A percentile compares a stretch with the other conserved stretches of the same genome.
Conservation (phyloP, 2,113 vertebrate genomes). For the Dunckerocampus dactyliophorus region DNA sequence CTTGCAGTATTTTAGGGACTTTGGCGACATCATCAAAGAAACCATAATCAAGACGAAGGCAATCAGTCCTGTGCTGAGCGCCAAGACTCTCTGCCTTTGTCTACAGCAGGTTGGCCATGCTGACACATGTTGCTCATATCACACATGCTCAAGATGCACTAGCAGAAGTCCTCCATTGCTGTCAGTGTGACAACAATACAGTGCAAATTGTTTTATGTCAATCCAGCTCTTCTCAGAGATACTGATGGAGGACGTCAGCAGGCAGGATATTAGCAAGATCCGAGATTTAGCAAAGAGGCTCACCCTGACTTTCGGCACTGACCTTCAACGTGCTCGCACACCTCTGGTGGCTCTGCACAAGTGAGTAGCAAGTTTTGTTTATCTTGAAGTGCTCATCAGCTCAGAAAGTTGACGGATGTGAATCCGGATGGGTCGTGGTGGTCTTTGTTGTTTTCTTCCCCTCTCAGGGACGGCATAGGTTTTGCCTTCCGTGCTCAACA, state of each 20-base stretch:
- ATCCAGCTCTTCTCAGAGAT: slow-evolving; percentile 59
- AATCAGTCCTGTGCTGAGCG: slow-evolving; percentile 77
- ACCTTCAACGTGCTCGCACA: slow-evolving; percentile 74
- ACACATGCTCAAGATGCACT: not conserved
- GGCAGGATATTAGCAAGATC: slow-evolving; percentile 73
- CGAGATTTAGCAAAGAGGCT: slow-evolving; percentile 80
- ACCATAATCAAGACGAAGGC: slow-evolving; percentile 75
- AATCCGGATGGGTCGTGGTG: not conserved
- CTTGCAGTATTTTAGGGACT: slow-evolving; percentile 79
- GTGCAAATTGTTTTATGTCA: slow-evolving; percentile 14
- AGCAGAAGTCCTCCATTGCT: too few relatives aligned
- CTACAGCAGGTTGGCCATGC: slow-evolving; percentile 79
- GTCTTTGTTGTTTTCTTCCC: slow-evolving; percentile 37
- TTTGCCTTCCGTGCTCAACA: slow-evolving; percentile 72
- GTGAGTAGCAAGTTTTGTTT: slow-evolving; percentile 25
- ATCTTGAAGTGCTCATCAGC: not conserved
- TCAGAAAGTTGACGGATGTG: not conserved
- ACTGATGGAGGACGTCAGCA: slow-evolving; percentile 44
- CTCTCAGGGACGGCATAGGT: slow-evolving; percentile 77
- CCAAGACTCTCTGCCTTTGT: slow-evolving; percentile 78
- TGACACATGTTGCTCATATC: not conserved
- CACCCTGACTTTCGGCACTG: slow-evolving; percentile 81
- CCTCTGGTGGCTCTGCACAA: slow-evolving; percentile 77
- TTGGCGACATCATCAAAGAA: slow-evolving; percentile 90
- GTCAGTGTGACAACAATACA: too few relatives aligned